phyloP scores from a whole-genome alignment of 2,888 invertebrate genomes.

The Tanypteryx hageni region DNA sequence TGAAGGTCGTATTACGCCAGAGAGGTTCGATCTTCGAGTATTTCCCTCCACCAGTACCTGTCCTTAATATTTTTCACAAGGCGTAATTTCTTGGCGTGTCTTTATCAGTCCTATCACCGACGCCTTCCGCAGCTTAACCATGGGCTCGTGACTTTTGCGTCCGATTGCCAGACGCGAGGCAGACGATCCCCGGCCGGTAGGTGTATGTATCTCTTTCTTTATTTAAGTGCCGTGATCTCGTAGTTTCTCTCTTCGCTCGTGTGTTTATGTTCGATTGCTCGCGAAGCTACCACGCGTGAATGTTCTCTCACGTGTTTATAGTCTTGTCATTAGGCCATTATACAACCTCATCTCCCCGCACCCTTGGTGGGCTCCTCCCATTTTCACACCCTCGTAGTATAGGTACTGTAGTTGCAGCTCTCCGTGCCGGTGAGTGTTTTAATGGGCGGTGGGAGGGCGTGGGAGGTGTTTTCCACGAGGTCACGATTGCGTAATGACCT shows the following conservation, averaged over 20 bases:
- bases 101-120: neutral
- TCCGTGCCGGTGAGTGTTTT: too few relatives aligned
- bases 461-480: neutral
- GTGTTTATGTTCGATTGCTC: neutral
- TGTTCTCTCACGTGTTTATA: constrained; percentile 37
- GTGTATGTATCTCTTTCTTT: neutral
- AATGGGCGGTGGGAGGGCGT: too few relatives aligned
- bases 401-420: neutral
- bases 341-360: neutral
- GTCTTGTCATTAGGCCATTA: constrained; percentile 52
- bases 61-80: neutral
- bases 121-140: neutral
- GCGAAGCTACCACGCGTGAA: constrained; percentile 9
- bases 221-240: neutral
- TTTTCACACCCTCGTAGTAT: neutral
- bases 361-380: neutral
- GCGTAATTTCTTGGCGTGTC: neutral
- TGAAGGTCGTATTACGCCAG: too few relatives aligned
- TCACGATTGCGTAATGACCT: neutral
- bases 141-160: neutral
- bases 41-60: neutral
- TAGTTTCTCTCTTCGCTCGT: neutral
- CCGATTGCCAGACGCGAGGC: neutral
- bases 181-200: neutral
- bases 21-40: neutral